Evolutionary conservation across 2,797 vertebrate genomes (phyloP), one percentile per base, ranked within the genome.

Genomic region (Melanotaenia pygmaea): DNA sequence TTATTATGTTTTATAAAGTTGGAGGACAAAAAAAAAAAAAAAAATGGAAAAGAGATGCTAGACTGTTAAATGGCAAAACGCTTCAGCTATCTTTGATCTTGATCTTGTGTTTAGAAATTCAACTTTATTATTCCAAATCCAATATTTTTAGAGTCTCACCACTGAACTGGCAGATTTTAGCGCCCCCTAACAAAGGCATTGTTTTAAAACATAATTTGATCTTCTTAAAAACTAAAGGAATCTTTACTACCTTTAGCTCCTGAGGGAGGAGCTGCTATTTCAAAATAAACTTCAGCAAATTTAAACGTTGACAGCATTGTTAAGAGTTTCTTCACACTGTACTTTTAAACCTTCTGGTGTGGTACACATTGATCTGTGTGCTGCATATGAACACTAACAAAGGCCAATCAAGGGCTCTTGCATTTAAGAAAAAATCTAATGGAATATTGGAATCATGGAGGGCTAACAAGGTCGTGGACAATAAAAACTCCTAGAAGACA

Each of bases 271-370:
- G 57, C 43, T 24, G 62, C 38, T 73, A 43, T 76, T 24, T 57
- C 2, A 63, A 12, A 70, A 45, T 58, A 62, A 67, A 77, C 88
- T 37, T 64, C 75, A 90, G 91, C 88, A 85, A 76, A 93, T 94
- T 86, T 91, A 81, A 88, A 67, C 80, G 86, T 85, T 94, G 95
- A 94, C 93, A 94, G 91, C 83, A 96, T 96, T 94, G 95, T 94
- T 90, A 90, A 80, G 90, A 89, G 87, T 89, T 91, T 91, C 89
- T 85, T 26, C 77, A 89, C 43, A 87, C 85, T 90, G 83, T 81
- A 86, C 76, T 28, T 92, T 91, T 91, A 89, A 92, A 93, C 89
- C 88, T 91, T 89, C 84, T 90, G 88, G 86, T 89, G 86, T 87
- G 90, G 86, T 91, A 90, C 89, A 88, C 65, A 88, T 84, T 77